These are phyloP conservation scores for Nasonovia ribisnigri DNA, from an alignment of 2,888 invertebrate genomes.

Conservation along the genomic window DNA sequence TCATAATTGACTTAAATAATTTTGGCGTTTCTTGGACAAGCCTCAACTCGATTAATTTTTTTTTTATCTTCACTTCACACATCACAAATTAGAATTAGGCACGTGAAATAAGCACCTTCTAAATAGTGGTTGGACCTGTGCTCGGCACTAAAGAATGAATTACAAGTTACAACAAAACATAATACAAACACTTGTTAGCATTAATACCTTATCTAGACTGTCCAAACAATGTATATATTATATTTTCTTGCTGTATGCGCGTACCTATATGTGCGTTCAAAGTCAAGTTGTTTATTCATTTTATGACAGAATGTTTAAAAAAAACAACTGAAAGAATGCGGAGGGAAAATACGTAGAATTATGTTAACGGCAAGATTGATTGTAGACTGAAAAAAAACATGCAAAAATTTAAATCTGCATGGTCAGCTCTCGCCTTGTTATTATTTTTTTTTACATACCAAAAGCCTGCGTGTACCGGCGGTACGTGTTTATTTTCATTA, in stretches of 20 bases:
- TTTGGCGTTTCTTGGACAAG: background rate
- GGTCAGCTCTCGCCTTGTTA: background rate
- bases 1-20: background rate
- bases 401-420: constrained; percentile 5
- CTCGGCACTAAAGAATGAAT: background rate
- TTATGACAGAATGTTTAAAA: constrained; percentile 13
- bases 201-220: constrained; percentile 43
- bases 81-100: background rate
- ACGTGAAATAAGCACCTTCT: background rate
- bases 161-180: constrained; percentile 11
- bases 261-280: background rate
- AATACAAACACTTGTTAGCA: constrained; percentile 9
- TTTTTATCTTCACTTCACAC: background rate
- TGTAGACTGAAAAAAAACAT: constrained; percentile 17
- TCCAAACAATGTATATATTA: constrained; percentile 33
- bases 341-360: background rate
- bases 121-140: background rate
- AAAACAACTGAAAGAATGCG: constrained; percentile 36
- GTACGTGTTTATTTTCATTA: constrained; percentile 43
- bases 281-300: constrained; percentile 32
- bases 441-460: background rate
- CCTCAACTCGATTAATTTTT: background rate
- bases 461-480: background rate
- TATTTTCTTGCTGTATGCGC: constrained; percentile 16
- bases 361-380: background rate